A percentile compares a stretch with the other conserved stretches of the same genome.
Conservation (phyloP, 2,888 invertebrate genomes). For the Elysia crispata region DNA sequence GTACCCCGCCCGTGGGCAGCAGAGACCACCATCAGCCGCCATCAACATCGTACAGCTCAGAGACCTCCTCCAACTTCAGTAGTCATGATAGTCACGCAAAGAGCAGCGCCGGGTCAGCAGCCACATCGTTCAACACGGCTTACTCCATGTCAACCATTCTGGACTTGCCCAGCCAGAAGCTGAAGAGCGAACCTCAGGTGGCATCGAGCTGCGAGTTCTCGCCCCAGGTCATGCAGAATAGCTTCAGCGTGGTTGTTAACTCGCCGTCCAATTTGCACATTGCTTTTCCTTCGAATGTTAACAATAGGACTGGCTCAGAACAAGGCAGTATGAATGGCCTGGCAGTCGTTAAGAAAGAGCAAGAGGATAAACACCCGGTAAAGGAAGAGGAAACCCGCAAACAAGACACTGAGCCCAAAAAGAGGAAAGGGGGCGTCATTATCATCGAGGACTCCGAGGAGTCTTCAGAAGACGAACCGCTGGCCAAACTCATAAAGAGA, state of each 20-base stretch:
- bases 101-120: constrained; percentile 7
- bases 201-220: neutral
- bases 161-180: constrained; percentile 38
- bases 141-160: constrained; percentile 44
- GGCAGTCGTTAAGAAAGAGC: too few species aligned
- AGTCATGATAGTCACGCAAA: constrained; percentile 17
- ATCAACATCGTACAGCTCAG: neutral
- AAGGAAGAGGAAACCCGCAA: too few species aligned
- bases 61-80: neutral
- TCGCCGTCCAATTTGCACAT: too few species aligned
- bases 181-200: constrained; percentile 38
- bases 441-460: constrained; percentile 45
- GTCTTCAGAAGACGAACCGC: constrained; percentile 48
- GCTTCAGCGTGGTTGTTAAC: too few species aligned
- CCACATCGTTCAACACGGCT: constrained; percentile 26
- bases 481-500: constrained; percentile 40
- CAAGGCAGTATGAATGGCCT: too few species aligned
- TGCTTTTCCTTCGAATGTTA: too few species aligned
- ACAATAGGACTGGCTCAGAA: too few species aligned
- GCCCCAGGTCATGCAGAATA: too few species aligned
- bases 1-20: constrained; percentile 14
- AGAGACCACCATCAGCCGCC: constrained; percentile 28
- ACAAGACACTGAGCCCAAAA: too few species aligned
- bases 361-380: too few species aligned
- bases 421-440: constrained; percentile 23